phyloP scores from a whole-genome alignment of 1,140 invertebrate genomes.

The Chionoecetes opilio region DNA sequence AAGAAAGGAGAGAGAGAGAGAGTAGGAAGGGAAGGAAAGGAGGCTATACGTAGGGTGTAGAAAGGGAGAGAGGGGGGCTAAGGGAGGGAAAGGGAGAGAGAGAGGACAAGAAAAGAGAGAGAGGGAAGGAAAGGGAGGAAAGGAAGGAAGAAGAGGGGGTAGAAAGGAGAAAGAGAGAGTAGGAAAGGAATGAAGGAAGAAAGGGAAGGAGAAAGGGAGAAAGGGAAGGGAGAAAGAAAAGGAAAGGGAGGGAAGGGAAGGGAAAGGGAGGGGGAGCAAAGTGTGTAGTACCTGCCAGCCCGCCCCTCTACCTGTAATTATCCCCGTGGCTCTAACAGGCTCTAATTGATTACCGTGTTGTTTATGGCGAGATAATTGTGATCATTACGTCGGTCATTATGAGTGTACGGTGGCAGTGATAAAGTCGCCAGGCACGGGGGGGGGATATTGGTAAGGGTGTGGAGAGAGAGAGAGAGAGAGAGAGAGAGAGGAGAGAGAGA shows the following conservation, averaged over 20 bases:
- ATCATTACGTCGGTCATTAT: slow-evolving; percentile 54
- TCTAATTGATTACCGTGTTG: slow-evolving; percentile 70
- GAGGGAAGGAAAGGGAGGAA: too few species aligned
- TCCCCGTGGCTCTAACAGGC: slow-evolving; percentile 59
- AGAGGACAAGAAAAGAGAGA: too few species aligned
- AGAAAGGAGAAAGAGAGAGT: background rate
- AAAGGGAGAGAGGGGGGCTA: too few species aligned
- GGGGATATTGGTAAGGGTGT: background rate
- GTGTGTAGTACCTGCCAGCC: too few species aligned
- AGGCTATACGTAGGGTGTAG: too few species aligned
- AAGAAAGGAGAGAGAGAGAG: background rate
- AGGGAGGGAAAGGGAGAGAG: too few species aligned
- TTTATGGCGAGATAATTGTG: slow-evolving; percentile 69
- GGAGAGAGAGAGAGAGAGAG: background rate
- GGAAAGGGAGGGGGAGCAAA: too few species aligned
- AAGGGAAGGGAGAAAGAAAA: too few species aligned
- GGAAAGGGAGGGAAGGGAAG: background rate
- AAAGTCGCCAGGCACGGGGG: background rate
- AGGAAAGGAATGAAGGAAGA: too few species aligned
- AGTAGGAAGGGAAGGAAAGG: too few species aligned
- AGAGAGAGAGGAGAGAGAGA: background rate
- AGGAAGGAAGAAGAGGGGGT: too few species aligned
- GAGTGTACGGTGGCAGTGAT: slow-evolving; percentile 31
- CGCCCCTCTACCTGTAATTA: slow-evolving; percentile 42
- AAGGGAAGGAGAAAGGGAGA: too few species aligned